Base-by-base conservation (phyloP, 2,888 invertebrate species). In the Elysia crispata region DNA sequence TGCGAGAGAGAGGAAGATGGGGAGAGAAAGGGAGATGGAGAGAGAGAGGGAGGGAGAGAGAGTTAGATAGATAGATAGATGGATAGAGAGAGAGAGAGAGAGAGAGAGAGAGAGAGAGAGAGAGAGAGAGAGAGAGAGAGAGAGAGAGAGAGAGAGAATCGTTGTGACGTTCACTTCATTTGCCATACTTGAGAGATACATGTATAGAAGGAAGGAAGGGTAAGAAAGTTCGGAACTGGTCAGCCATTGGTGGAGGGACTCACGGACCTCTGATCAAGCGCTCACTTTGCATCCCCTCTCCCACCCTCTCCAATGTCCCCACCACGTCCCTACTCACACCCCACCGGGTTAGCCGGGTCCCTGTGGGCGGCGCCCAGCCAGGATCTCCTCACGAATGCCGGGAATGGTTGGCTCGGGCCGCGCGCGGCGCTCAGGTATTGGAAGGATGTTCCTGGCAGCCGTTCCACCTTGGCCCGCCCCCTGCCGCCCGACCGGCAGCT, bases 391-490 rank as follows among this genome's bases (percentile, higher is more conserved):
- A 33, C 15, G n/a, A 28, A 75, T 73, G 79, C 79, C 75, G 80
- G 80, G 80, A 80, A 80, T 80, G 80, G 67, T 31, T 57, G 70
- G n/a, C 72, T 64, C 80, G 80, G 76, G 76, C 76, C 33, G 70
- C 25, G 70, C n/a, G 54, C 72, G 30, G 62, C 31, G 50, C n/a
- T 76, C 54, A 72, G 80, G 80, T 70, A 76, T 76, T 76, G 80
- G 72, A 41, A 41, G 41, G 75, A 33, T n/a, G 70, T 33, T 31
- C 33, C 33, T 54, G 33, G 70, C 73, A 74, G 66, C 76, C 80
- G 41, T 41, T 41, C 41, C 11, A 41, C 5, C 41, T 41, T 11
- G 41, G 41, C 41, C 41, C 41, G 41, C 41, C 41, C 41, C 41
- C 41, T 41, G 11, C 11, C 80, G 80, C 76, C 80, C 73, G 23